Conservation (phyloP, 64 coral and sea anemone species). For the Cladopsammia gracilis region DNA sequence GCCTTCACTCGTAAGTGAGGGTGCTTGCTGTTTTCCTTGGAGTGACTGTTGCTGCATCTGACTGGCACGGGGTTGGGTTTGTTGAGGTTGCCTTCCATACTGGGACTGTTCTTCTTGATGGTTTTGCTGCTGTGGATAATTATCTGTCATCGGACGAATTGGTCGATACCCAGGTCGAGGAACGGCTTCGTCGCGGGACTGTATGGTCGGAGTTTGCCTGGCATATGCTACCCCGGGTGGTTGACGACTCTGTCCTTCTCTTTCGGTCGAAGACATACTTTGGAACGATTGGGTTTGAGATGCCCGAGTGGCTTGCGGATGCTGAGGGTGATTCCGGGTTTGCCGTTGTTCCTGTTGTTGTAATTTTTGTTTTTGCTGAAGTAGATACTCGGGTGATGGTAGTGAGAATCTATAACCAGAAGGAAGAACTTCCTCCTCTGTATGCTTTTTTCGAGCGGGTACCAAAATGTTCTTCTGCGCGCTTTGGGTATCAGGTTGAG, state of each 20-base stretch:
- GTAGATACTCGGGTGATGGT: constrained; percentile 38
- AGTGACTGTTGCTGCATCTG: background rate
- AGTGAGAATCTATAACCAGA: constrained; percentile 26
- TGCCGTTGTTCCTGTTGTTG: background rate
- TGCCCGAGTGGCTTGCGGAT: background rate
- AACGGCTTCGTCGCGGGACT: background rate
- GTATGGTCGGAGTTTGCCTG: background rate
- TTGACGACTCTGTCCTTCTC: background rate
- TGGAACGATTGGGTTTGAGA: background rate
- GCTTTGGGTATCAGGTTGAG: background rate
- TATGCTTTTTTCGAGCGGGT: constrained; percentile 12
- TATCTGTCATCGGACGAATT: background rate
- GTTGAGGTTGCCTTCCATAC: background rate
- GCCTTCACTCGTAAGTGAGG: background rate
- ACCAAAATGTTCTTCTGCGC: background rate
- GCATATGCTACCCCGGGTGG: background rate
- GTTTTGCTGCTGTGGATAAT: background rate
- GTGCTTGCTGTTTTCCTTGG: background rate
- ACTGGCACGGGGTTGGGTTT: background rate
- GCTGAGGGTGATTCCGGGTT: background rate
- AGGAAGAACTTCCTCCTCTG: background rate
- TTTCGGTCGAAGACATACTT: background rate
- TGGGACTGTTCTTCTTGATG: background rate
- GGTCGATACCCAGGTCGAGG: background rate
- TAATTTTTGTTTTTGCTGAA: background rate